A percentile compares a stretch with the other conserved stretches of the same genome.
These are phyloP conservation scores for Sigmodon hispidus DNA, from an alignment of 2,113 vertebrate species.

Conservation along the genomic window DNA sequence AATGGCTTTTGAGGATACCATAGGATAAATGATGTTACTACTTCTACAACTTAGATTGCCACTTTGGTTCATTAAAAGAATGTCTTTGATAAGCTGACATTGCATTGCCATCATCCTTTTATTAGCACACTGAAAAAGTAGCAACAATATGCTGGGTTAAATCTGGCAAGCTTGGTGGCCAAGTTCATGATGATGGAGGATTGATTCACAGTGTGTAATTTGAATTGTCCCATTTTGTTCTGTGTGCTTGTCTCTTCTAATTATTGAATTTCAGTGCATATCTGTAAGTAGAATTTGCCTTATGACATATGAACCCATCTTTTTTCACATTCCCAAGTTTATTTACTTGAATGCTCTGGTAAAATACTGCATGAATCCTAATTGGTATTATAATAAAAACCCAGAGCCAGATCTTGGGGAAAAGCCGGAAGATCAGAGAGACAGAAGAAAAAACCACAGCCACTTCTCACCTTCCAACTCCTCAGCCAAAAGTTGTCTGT, in stretches of 20 bases:
- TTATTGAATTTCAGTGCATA: not conserved
- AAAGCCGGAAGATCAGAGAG: too few relatives aligned
- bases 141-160: not conserved
- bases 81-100: not conserved
- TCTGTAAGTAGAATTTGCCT: not conserved
- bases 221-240: not conserved
- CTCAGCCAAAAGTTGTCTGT: too few relatives aligned
- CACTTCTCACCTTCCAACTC: too few relatives aligned
- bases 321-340: not conserved
- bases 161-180: not conserved
- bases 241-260: not conserved
- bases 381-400: too few relatives aligned
- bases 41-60: not conserved
- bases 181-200: not conserved
- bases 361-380: too few relatives aligned
- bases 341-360: slow-evolving; percentile 12
- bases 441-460: too few relatives aligned
- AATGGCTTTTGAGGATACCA: not conserved
- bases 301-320: not conserved
- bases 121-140: not conserved
- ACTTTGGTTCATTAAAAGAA: slow-evolving; percentile 33
- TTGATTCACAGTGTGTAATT: not conserved
- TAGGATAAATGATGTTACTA: not conserved
- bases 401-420: too few relatives aligned
- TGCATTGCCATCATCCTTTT: not conserved